Base-by-base conservation (phyloP, 2,888 invertebrate species). In the Papilio demoleus region DNA sequence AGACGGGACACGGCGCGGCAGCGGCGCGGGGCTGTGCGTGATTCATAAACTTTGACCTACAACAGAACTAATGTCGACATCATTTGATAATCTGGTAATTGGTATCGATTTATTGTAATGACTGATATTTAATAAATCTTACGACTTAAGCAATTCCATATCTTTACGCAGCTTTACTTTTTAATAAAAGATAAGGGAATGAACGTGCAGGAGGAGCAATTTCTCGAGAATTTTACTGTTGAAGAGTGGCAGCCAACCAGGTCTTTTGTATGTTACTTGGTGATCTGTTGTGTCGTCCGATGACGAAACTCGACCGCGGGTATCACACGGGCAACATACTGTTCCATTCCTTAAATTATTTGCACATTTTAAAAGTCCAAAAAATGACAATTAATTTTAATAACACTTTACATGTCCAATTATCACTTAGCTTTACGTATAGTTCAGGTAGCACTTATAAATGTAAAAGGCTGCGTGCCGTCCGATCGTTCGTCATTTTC, bases 391-490 rank as follows among this genome's bases (percentile, higher is more conserved):
- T 69, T 53, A 65, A 61, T 65, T 42, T 65, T 34, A 45, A 65
- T 65, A 34, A 62, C 75, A 74, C 67, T 70, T 77, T 79, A 81
- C 80, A 82, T 85, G 85, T 83, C 81, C 83, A 82, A 83, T 85
- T 82, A 79, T 80, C 81, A 83, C 53, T 84, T 85, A 79, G 56
- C 68, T 76, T 70, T 67, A 65, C 58, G 62, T 70, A 65, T 56
- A 42, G 58, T 24, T 38, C 47, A 38, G 66, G 79, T 77, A 76
- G 78, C 81, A 81, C 83, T 86, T 86, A 88, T 87, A 88, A 86
- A 80, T 78, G 83, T 87, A 81, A 86, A 87, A 88, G 85, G 85
- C 83, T 89, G 85, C 91, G 91, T 91, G 91, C 77, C 84, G 81
- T 75, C 74, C 74, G 76, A 81, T 84, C 85, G 86, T 91, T 89